A percentile compares a stretch with the other conserved stretches of the same genome.
phyloP scores from a whole-genome alignment of 1,140 invertebrate species.

The Neotoxoptera formosana region DNA sequence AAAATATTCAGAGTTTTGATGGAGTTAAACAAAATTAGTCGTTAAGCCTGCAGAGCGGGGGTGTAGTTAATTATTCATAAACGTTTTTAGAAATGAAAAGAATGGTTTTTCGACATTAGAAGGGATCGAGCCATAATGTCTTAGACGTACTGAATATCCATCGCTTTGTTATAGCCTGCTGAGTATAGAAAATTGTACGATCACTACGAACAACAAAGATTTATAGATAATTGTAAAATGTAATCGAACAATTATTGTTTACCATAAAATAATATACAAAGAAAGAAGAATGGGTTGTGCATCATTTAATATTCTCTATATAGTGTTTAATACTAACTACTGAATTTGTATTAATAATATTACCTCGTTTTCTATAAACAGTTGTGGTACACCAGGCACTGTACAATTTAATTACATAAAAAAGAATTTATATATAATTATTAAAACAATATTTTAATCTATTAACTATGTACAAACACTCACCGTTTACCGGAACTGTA shows the following conservation, averaged over 20 bases:
- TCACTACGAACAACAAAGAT: background rate
- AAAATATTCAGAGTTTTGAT: too few relatives aligned
- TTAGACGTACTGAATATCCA: background rate
- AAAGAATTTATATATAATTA: background rate
- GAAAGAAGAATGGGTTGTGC: background rate
- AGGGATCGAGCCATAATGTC: background rate
- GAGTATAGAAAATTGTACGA: background rate
- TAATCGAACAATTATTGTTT: background rate
- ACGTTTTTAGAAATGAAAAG: background rate
- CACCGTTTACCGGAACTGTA: background rate
- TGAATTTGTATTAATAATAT: background rate
- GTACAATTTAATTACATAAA: background rate
- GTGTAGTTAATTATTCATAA: background rate
- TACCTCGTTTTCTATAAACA: slow-evolving; percentile 48
- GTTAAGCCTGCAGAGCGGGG: too few relatives aligned
- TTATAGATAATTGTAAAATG: background rate
- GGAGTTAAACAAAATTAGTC: too few relatives aligned
- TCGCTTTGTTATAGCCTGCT: background rate
- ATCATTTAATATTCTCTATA: too few relatives aligned
- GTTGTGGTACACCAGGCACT: slow-evolving; percentile 31
- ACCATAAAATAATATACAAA: background rate
- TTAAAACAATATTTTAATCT: background rate
- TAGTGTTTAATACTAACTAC: background rate
- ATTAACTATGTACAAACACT: background rate
- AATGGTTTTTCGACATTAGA: background rate